Evolutionary conservation across 2,888 invertebrate genomes (phyloP), one percentile per base, ranked within the genome.

Genomic region (Quadriops clusia): DNA sequence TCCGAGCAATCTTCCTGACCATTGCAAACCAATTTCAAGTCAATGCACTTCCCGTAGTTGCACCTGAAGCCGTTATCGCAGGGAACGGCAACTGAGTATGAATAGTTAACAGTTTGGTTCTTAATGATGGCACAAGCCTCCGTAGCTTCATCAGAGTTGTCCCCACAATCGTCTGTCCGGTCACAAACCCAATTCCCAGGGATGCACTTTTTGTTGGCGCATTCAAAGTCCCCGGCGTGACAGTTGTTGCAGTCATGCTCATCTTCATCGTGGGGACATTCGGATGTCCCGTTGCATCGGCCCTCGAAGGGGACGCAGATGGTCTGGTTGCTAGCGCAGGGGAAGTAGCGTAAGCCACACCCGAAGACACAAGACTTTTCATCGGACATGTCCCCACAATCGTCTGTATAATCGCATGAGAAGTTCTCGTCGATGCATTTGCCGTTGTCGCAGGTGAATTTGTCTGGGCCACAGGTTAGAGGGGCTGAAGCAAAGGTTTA

Each of bases 251-350:
- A 62, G 10, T 36, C 47, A 10, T 36, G 32, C 49, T 85, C 85
- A 42, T 86, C 85, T 34, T 82, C 81, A 2, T 71, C 72, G 1
- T 71, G 66, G 0, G 78, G 77, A 46, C 85, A 85, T 35, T 85
- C 82, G 0, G 65, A 49, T 4, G 65, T 69, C 8, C 69, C 68
- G 58, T 50, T 68, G 56, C 60, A 74, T 61, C 63, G 62, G 17
- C 67, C 67, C 0, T 60, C 54, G 15, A 46, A 46, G 2, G 69
- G 68, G 23, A 73, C 42, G 44, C 74, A 74, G 32, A 68, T 58
- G 31, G 60, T 62, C 4, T 46, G 51, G 47, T 72, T 64, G 17
- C 56, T 49, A 18, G 61, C 54, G 43, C 73, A 74, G 15, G 58
- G 44, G 42, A 64, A 66, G 47, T 71, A 68, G 42, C 59, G 57